phyloP scores from a whole-genome alignment of 2,113 vertebrate species.

The Synodontis membranacea region DNA sequence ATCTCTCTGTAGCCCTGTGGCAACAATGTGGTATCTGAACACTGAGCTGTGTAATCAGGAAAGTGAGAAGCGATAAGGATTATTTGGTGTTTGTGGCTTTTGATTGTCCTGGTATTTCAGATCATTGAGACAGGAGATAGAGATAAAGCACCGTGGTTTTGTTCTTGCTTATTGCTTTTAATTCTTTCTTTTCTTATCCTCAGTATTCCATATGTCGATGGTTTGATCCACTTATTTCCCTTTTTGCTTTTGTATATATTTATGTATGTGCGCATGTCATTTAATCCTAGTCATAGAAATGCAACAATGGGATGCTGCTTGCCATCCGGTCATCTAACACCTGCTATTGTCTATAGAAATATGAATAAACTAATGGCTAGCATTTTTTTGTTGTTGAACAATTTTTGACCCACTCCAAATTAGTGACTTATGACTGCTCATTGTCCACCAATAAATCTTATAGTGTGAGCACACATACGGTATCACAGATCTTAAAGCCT shows the following conservation, averaged over 20 bases:
- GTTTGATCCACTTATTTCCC: constrained; percentile 55
- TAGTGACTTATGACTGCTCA: neutral
- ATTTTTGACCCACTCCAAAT: neutral
- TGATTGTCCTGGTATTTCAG: constrained; percentile 62
- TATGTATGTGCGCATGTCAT: neutral
- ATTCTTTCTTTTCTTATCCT: neutral
- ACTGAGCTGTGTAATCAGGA: constrained; percentile 64
- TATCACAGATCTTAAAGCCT: neutral
- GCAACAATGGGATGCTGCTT: neutral
- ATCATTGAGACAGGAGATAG: constrained; percentile 69
- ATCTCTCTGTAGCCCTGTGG: constrained; percentile 32
- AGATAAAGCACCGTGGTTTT: constrained; percentile 61
- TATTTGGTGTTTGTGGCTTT: constrained; percentile 69
- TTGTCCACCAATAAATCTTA: neutral
- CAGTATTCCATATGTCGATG: constrained; percentile 44
- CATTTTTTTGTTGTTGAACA: neutral
- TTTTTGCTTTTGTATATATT: neutral
- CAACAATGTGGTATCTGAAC: constrained; percentile 47
- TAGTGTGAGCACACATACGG: no score
- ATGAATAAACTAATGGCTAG: neutral
- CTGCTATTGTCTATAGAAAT: neutral
- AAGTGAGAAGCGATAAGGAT: constrained; percentile 66
- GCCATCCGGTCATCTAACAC: neutral
- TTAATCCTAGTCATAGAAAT: constrained; percentile 34
- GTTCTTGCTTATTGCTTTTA: constrained; percentile 54